A percentile compares a stretch with the other conserved stretches of the same genome.
These are phyloP conservation scores for Damaliscus lunatus DNA, from an alignment of 2,113 vertebrate genomes.

Conservation along the genomic window DNA sequence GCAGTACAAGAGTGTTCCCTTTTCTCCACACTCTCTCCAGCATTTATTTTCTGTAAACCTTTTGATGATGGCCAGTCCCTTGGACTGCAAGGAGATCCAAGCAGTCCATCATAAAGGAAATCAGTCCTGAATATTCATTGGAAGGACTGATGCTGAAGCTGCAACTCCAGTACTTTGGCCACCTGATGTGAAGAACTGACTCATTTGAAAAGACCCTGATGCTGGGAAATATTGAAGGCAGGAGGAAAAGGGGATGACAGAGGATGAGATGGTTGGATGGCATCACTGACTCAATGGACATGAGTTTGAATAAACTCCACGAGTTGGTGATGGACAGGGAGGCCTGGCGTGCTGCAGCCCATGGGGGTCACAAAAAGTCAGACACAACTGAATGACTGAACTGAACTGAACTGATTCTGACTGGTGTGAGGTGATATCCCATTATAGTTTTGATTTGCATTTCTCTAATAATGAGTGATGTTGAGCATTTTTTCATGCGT, in stretches of 20 bases:
- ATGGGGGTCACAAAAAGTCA: neutral
- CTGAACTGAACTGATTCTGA: neutral
- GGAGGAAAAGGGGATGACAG: neutral
- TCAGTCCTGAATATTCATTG: neutral
- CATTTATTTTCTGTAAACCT: neutral
- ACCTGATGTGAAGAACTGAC: neutral
- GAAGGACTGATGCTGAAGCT: neutral
- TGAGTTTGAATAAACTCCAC: neutral
- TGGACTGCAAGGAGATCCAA: neutral
- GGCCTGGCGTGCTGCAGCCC: neutral
- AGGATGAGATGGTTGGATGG: neutral
- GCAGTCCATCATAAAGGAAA: neutral
- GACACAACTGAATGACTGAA: neutral
- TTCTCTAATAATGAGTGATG: neutral
- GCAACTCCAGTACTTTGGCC: neutral
- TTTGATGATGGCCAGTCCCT: neutral
- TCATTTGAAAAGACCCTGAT: neutral
- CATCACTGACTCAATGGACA: neutral
- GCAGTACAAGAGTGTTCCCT: neutral
- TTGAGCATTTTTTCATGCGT: neutral
- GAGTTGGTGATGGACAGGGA: neutral
- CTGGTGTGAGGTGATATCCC: neutral
- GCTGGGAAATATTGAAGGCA: neutral
- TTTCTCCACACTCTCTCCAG: neutral
- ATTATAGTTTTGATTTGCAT: neutral